phyloP scores from a whole-genome alignment of 2,888 invertebrate species.

The Coelopa pilipes region DNA sequence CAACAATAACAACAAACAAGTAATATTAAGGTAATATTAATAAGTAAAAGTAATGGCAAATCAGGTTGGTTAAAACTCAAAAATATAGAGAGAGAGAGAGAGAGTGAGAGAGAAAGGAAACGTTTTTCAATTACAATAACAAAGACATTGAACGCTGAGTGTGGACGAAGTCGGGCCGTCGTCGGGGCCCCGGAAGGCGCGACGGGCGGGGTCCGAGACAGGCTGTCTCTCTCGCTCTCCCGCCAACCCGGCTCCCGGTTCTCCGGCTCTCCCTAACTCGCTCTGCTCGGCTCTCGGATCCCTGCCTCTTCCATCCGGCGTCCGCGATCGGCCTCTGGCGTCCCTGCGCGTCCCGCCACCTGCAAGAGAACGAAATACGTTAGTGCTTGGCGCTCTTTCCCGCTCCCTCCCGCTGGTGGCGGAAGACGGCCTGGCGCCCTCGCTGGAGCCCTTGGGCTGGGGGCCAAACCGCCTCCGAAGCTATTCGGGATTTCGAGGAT shows the following conservation, averaged over 20 bases:
- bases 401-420: neutral
- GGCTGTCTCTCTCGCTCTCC: too few relatives aligned
- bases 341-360: neutral
- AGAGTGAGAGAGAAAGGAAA: conserved; percentile 18
- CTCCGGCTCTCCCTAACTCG: too few relatives aligned
- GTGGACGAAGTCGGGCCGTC: too few relatives aligned
- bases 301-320: too few relatives aligned
- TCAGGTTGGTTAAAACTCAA: conserved; percentile 30
- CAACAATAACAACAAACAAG: conserved; percentile 9
- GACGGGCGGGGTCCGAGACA: too few relatives aligned
- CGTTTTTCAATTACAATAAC: conserved; percentile 13
- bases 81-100: conserved; percentile 31
- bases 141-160: conserved; percentile 2
- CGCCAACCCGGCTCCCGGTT: too few relatives aligned
- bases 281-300: too few relatives aligned
- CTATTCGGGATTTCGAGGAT: neutral
- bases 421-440: neutral
- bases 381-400: conserved; percentile 3
- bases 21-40: conserved; percentile 13
- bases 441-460: neutral
- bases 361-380: conserved; percentile 24
- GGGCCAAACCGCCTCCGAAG: too few relatives aligned
- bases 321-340: too few relatives aligned
- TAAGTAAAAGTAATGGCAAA: conserved; percentile 2
- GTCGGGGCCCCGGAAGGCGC: too few relatives aligned